Conservation (phyloP, 2,888 invertebrate genomes). For the Lottia gigantea region DNA sequence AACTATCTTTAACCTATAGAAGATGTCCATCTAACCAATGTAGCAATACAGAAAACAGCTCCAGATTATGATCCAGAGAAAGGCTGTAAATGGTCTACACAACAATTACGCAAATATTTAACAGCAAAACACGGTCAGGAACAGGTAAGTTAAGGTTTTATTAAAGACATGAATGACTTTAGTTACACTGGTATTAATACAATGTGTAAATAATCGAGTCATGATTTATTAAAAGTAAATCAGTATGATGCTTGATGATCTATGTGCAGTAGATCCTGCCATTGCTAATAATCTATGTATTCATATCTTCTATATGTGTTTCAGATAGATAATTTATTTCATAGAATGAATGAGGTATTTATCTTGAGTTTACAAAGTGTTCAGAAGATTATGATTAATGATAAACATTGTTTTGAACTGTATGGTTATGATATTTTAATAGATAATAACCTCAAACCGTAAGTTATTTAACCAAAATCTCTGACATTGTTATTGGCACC, state of each 20-base stretch:
- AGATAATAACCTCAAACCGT: constrained; percentile 72
- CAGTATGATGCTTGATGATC: too few species aligned
- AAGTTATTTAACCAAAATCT: constrained; percentile 57
- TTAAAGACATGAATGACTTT: too few species aligned
- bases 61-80: constrained; percentile 72
- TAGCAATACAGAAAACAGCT: constrained; percentile 73
- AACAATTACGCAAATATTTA: constrained; percentile 72
- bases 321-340: constrained; percentile 67
- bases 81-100: constrained; percentile 74
- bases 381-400: constrained; percentile 71
- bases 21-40: constrained; percentile 73
- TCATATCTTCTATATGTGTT: constrained; percentile 22
- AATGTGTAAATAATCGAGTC: too few species aligned
- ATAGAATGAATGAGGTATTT: constrained; percentile 72
- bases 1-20: background rate
- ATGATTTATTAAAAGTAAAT: too few species aligned
- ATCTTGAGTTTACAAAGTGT: constrained; percentile 73
- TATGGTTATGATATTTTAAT: constrained; percentile 76
- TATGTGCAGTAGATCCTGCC: too few species aligned
- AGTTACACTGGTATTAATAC: too few species aligned
- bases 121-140: constrained; percentile 72
- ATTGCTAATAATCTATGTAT: too few species aligned
- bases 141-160: constrained; percentile 68
- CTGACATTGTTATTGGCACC: too few species aligned
- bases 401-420: constrained; percentile 75